phyloP scores from a whole-genome alignment of 92 coral and sea anemone genomes.

The Paragorgia papillata region DNA sequence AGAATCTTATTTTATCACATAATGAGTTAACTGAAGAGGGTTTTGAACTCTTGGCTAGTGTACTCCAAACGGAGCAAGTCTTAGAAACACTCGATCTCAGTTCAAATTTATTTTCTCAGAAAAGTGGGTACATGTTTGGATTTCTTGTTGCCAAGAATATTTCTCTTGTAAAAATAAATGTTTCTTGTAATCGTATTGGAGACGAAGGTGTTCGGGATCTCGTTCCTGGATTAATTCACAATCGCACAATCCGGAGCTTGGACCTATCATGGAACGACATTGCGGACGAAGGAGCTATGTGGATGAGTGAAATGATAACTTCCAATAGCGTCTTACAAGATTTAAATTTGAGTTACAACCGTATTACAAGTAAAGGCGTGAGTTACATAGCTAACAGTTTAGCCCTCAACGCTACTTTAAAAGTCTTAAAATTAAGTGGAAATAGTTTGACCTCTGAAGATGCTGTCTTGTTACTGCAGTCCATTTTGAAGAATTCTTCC shows the following conservation, averaged over 20 bases:
- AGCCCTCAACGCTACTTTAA: conserved; percentile 64
- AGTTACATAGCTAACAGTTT: conserved; percentile 74
- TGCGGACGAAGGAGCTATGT: conserved; percentile 69
- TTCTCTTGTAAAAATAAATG: conserved; percentile 45
- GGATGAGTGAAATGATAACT: conserved; percentile 72
- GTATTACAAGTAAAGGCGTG: conserved; percentile 69
- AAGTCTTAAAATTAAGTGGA: conserved; percentile 65
- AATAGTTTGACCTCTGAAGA: conserved; percentile 77
- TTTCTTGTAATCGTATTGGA: conserved; percentile 79
- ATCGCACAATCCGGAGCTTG: conserved; percentile 60
- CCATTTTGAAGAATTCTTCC: neutral
- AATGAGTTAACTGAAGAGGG: conserved; percentile 13
- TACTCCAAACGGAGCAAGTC: conserved; percentile 6
- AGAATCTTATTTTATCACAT: conserved; percentile 19
- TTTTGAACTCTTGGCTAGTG: neutral
- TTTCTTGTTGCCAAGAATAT: conserved; percentile 16
- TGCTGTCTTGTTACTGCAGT: conserved; percentile 59
- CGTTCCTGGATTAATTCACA: conserved; percentile 2
- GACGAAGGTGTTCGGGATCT: conserved; percentile 64
- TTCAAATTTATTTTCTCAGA: conserved; percentile 16
- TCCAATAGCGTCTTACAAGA: conserved; percentile 59
- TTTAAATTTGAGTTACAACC: conserved; percentile 79
- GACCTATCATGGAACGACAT: conserved; percentile 87
- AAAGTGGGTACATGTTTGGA: conserved; percentile 8
- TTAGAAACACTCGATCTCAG: conserved; percentile 24